Conservation (phyloP, 35 echinoderm and acorn worm genomes). For the Holothuria glaberrima region DNA sequence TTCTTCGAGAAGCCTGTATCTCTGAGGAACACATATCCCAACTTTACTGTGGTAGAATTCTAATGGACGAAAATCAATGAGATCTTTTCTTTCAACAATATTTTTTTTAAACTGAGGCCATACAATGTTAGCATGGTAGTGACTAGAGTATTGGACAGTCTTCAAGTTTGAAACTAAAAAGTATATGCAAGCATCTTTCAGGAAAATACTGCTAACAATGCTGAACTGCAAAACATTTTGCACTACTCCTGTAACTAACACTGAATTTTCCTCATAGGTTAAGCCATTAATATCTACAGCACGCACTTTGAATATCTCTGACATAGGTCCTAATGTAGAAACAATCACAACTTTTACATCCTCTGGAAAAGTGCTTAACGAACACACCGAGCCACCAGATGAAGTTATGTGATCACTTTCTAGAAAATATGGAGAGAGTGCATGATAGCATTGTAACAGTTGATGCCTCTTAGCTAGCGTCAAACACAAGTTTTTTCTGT, state of each 20-base stretch:
- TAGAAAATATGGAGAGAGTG: constrained; percentile 11
- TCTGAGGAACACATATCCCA: too few species aligned
- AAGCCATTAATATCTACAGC: neutral
- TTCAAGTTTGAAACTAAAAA: neutral
- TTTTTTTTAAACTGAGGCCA: neutral
- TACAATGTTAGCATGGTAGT: constrained; percentile 8
- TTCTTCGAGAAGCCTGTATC: neutral
- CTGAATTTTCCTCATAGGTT: neutral
- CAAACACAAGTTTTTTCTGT: neutral
- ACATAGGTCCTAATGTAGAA: neutral
- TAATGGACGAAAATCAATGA: constrained; percentile 9
- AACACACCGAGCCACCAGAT: neutral
- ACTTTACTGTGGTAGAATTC: too few species aligned
- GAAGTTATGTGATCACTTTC: neutral
- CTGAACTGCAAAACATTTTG: constrained; percentile 5
- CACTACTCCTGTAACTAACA: neutral
- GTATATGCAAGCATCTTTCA: neutral
- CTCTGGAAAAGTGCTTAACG: neutral
- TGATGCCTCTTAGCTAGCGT: neutral
- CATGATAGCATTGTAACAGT: constrained; percentile 21
- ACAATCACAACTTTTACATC: neutral
- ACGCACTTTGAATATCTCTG: neutral
- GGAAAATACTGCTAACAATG: neutral
- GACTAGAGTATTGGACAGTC: neutral
- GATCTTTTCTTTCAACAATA: neutral